Evolutionary conservation across 1,140 invertebrate species (phyloP), one percentile per base, ranked within the genome.

Genomic region (Gryon sp.): DNA sequence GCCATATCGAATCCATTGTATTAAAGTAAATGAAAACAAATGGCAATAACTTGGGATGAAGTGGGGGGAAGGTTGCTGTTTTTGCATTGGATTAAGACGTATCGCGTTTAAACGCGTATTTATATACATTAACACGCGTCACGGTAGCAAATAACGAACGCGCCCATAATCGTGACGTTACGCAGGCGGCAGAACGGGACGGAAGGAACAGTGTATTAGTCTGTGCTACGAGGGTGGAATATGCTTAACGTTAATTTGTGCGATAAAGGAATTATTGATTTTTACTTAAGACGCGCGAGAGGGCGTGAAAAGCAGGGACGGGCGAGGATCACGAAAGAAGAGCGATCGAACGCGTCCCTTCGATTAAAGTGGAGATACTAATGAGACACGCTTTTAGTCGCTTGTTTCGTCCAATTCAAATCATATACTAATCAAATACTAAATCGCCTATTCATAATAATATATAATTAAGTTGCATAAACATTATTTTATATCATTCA

Each of bases 201-300:
- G 50, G 52, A 69, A 78, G 76, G 30, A 52, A 77, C 72, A 72
- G 63, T 32, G 32, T 69, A 76, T 69, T 62, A 68, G 62, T 68
- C 75, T 60, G 38, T 45, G 75, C 78, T 70, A 69, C 76, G 82
- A 83, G 83, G 84, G 84, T 82, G 78, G 84, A 86, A 86, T 86
- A 84, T 84, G 82, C 84, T 87, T 85, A 86, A 76, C 84, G 80
- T 87, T 87, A 87, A 87, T 87, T 87, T 86, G 80, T 81, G 74
- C 83, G 84, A 87, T 87, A 87, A 87, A 87, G 83, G 83, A 86
- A 86, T 87, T 86, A 87, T 87, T 87, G 86, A 87, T 87, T 87
- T 87, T 87, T 86, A 87, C 85, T 87, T 86, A 87, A 82, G 62
- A 72, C 62, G 65, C 83, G 80, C 75, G 82, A 69, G 76, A 83